These are phyloP conservation scores for Ceratoteleas bidentatus DNA, from an alignment of 1,140 invertebrate genomes.

Conservation along the genomic window DNA sequence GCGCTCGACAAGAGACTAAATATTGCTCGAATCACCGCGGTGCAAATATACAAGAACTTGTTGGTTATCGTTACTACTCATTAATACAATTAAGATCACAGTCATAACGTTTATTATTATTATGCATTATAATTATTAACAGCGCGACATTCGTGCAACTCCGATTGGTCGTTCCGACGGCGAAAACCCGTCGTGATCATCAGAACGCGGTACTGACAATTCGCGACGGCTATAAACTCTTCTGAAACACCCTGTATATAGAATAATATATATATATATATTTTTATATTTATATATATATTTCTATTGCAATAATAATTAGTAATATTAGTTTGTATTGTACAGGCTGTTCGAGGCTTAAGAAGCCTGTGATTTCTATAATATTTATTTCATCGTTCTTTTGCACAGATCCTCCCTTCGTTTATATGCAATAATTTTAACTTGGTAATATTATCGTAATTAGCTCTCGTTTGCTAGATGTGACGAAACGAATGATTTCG, in stretches of 20 bases:
- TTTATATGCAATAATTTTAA: constrained; percentile 69
- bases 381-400: constrained; percentile 69
- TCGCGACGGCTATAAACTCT: constrained; percentile 75
- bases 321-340: constrained; percentile 81
- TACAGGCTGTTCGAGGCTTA: constrained; percentile 75
- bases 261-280: constrained; percentile 74
- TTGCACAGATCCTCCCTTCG: constrained; percentile 68
- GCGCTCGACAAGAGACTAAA: neutral
- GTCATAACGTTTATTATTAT: constrained; percentile 45
- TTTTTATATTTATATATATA: constrained; percentile 67
- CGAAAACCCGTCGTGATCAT: constrained; percentile 33
- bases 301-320: constrained; percentile 76
- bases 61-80: constrained; percentile 35
- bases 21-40: neutral
- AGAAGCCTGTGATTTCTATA: constrained; percentile 70
- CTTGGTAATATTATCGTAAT: constrained; percentile 72
- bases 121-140: constrained; percentile 42
- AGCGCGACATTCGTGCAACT: constrained; percentile 26
- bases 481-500: constrained; percentile 69
- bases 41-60: constrained; percentile 14
- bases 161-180: constrained; percentile 27
- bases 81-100: constrained; percentile 60
- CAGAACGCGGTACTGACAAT: constrained; percentile 64
- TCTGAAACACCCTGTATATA: constrained; percentile 79
- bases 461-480: constrained; percentile 67